Base-by-base conservation (phyloP, 1,140 invertebrate genomes). In the Orius insidiosus region DNA sequence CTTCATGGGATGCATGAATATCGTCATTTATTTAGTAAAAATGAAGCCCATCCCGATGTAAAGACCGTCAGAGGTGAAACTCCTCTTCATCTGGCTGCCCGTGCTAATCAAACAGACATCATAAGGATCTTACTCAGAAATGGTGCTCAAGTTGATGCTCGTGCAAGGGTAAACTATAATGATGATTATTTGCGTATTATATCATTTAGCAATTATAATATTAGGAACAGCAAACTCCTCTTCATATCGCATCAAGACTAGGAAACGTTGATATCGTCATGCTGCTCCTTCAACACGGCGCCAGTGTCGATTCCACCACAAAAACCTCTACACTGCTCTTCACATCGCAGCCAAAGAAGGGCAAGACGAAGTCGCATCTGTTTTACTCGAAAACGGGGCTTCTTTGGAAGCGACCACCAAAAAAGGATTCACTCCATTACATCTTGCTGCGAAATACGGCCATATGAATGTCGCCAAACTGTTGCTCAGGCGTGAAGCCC, bases 1-100 rank as follows among this genome's bases (percentile, higher is more conserved):
- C 45, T 97, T 98, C 68, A 98, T 98, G 93, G 94, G 94, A 39
- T 93, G 90, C 66, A 97, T 97, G 87, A 97, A 97, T 65, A 98
- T 98, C 58, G 93, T 97, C 40, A 93, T 98, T 55, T 96, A 88
- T 63, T 70, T 98, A 52, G 74, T 98, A 49, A 95, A 68, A 85
- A 93, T 61, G 90, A 93, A 58, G 92, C 93, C 44, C 90, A 85
- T 66, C 86, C 89, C 46, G 90, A 98, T 67, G 82, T 89, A 45
- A 85, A 88, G 19, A 98, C 94, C 6, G 86, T 97, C n/a, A 74
- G 94, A 35, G 94, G 94, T 16, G 94, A 98, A 67, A 97, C 94
- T 11, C 89, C 94, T 3, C 66, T 98, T 24, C 94, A 98, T 72
- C 69, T 98, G 51, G 94, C 94, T 38, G 92, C 93, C 16, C 71